Evolutionary conservation across 1,140 invertebrate genomes (phyloP).

Genomic region (Papilio polytes): DNA sequence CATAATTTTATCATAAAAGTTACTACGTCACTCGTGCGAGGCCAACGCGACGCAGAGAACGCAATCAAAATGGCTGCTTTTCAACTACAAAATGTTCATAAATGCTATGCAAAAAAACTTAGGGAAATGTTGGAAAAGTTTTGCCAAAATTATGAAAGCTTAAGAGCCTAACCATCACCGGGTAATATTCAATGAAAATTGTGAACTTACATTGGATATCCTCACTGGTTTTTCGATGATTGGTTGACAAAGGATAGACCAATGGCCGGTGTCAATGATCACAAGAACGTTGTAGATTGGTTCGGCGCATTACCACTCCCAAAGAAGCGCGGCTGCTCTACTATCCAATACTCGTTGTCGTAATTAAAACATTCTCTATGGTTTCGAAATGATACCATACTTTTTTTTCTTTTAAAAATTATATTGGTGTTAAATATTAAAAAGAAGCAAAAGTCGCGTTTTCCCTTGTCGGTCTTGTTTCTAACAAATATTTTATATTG

Average conservation of each 20-base stretch:
- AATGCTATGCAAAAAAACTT: constrained; percentile 61
- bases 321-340: constrained; percentile 67
- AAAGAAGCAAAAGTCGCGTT: not conserved
- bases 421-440: not conserved
- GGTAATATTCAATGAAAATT: constrained; percentile 69
- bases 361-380: constrained; percentile 75
- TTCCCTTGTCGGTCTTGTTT: not conserved
- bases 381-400: constrained; percentile 40
- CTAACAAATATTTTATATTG: not conserved
- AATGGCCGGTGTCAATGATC: constrained; percentile 83
- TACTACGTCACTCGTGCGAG: constrained; percentile 67
- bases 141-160: constrained; percentile 49
- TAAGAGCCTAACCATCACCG: constrained; percentile 57
- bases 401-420: constrained; percentile 2
- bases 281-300: constrained; percentile 82
- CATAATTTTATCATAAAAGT: constrained; percentile 51
- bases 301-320: constrained; percentile 82
- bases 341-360: constrained; percentile 73
- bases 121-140: constrained; percentile 51
- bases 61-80: constrained; percentile 81
- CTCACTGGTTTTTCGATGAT: constrained; percentile 83
- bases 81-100: constrained; percentile 47
- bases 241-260: constrained; percentile 84
- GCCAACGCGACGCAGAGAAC: constrained; percentile 61
- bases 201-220: constrained; percentile 82